These are phyloP conservation scores for Telmatochromis sp. DNA, from an alignment of 2,113 vertebrate genomes.

Conservation along the genomic window DNA sequence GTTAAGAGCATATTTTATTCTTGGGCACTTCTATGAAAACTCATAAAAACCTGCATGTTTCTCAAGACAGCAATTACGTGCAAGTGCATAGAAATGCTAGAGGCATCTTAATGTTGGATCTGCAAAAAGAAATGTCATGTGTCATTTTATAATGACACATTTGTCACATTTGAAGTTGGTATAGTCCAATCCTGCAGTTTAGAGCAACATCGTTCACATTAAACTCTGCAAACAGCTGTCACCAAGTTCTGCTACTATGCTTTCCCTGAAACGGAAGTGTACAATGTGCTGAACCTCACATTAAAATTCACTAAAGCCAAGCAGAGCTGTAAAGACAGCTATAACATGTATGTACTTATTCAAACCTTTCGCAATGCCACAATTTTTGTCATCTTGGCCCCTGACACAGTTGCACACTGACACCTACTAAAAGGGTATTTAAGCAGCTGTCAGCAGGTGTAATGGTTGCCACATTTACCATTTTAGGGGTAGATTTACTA, in stretches of 20 bases:
- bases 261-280: background rate
- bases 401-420: background rate
- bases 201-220: background rate
- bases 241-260: background rate
- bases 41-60: background rate
- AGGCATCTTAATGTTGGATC: background rate
- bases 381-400: background rate
- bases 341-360: background rate
- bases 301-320: background rate
- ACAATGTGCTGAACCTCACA: background rate
- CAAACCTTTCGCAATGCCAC: background rate
- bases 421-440: background rate
- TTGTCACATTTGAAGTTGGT: background rate
- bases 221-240: background rate
- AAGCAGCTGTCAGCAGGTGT: background rate
- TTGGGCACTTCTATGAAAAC: background rate
- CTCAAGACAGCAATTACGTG: background rate
- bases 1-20: background rate
- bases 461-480: background rate
- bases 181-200: background rate
- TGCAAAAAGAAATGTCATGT: background rate
- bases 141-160: background rate
- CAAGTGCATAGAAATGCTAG: background rate
- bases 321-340: background rate
- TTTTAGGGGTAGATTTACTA: background rate